Evolutionary conservation across 1,140 invertebrate species (phyloP), one percentile per base, ranked within the genome.

Genomic region (Schmidtea mediterranea): DNA sequence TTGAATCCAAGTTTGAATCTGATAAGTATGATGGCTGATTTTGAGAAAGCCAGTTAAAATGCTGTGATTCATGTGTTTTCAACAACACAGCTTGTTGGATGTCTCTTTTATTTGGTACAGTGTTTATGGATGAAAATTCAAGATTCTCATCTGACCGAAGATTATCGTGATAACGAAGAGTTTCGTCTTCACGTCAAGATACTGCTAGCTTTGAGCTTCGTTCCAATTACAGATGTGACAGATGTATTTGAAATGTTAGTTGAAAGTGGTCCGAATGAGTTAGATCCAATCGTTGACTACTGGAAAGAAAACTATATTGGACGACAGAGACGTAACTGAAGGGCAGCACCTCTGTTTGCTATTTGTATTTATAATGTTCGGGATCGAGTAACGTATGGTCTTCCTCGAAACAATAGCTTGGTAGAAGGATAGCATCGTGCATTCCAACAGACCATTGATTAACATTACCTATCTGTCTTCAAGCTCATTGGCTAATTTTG

Each of bases 101-200:
- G 43, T 22, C 43, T 45, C 13, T 45, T 45, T 22, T 23, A 45
- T 45, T 22, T 45, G 3, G 43, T 13, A 3, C n/a, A 45, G 22
- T 45, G 18, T 45, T 22, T 45, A 22, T 45, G 43, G 43, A 45
- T 13, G 5, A 45, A 45, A 22, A 19, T 45, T 10, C 43, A 45
- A 13, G 43, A 45, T 2, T 22, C 22, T 13, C 18, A 45, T 22
- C 13, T 45, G 13, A 10, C 43, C 18, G 3, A 45, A 2, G 9
- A 13, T 22, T 45, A 45, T 45, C 18, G 43, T 19, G 19, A 45
- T 23, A 13, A 16, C 43, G 43, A 45, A 21, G 13, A 45, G 9
- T 18, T 45, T 18, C 43, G 43, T 45, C 6, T 45, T 12, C 19
- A 22, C 22, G 9, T 45, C 12, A 45, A 45, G 18, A 45, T 45